phyloP scores from a whole-genome alignment of 2,888 invertebrate genomes.

The Troides aeacus region DNA sequence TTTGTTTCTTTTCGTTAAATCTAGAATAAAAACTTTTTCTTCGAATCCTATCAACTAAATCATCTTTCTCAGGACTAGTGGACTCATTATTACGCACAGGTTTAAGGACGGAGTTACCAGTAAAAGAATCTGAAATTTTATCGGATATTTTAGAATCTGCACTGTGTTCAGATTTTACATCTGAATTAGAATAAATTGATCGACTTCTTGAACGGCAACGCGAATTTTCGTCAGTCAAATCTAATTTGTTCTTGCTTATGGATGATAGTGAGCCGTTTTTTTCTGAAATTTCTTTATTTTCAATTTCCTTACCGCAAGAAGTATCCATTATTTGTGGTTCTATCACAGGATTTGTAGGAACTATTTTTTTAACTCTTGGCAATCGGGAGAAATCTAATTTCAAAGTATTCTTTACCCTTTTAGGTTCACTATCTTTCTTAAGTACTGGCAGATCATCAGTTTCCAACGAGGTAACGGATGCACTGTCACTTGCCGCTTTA shows the following conservation, averaged over 20 bases:
- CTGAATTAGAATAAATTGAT: slow-evolving; percentile 70
- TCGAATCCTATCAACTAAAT: slow-evolving; percentile 91
- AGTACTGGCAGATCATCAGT: slow-evolving; percentile 49
- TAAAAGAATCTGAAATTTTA: slow-evolving; percentile 44
- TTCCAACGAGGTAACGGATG: slow-evolving; percentile 45
- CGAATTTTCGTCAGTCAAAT: slow-evolving; percentile 47
- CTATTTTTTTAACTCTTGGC: slow-evolving; percentile 80
- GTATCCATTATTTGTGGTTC: slow-evolving; percentile 70
- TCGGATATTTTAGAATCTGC: slow-evolving; percentile 52
- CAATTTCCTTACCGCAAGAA: slow-evolving; percentile 58
- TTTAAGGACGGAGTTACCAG: slow-evolving; percentile 51
- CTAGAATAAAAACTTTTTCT: slow-evolving; percentile 93
- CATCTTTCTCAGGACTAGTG: slow-evolving; percentile 81
- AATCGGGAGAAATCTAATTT: slow-evolving; percentile 83
- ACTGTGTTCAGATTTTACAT: slow-evolving; percentile 70
- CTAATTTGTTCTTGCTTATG: slow-evolving; percentile 45
- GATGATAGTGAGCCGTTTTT: slow-evolving; percentile 52
- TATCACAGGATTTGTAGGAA: slow-evolving; percentile 79
- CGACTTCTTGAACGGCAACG: slow-evolving; percentile 69
- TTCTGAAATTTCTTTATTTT: slow-evolving; percentile 53
- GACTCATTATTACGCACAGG: slow-evolving; percentile 70
- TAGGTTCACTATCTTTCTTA: slow-evolving; percentile 61
- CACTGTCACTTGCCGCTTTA: slow-evolving; percentile 70
- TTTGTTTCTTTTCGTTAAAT: slow-evolving; percentile 90
- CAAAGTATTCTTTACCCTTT: slow-evolving; percentile 72